These are phyloP conservation scores for Syndactyla subalaris DNA, from an alignment of 2,797 vertebrate genomes.

Conservation along the genomic window DNA sequence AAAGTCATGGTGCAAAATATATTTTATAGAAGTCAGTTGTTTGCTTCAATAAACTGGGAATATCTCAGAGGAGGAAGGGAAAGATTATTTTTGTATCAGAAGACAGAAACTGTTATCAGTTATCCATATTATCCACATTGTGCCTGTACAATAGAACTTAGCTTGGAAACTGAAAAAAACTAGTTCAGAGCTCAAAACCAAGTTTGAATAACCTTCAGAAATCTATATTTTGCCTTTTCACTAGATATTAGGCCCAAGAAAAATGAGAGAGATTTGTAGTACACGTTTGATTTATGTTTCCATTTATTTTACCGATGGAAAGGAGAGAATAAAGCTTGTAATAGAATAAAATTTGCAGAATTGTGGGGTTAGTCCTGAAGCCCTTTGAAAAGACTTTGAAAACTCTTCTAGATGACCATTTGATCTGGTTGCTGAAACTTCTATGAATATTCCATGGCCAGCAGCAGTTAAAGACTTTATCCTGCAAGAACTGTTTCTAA, in stretches of 20 bases:
- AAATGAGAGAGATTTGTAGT: background rate
- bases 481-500: background rate
- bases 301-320: background rate
- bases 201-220: constrained; percentile 28
- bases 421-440: background rate
- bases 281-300: constrained; percentile 35
- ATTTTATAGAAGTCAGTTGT: background rate
- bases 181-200: background rate
- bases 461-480: background rate
- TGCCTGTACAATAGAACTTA: background rate
- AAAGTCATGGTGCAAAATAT: background rate
- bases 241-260: background rate
- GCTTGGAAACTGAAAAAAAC: background rate
- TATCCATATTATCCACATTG: background rate
- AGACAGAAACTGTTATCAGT: background rate
- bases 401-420: background rate
- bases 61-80: background rate
- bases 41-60: background rate
- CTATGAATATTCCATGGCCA: background rate
- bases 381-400: background rate
- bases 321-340: background rate
- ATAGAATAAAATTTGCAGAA: background rate
- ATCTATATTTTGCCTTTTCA: background rate
- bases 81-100: background rate
- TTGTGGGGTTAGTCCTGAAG: background rate